Base-by-base conservation (phyloP, 2,888 invertebrate genomes). In the Idaea aversata region DNA sequence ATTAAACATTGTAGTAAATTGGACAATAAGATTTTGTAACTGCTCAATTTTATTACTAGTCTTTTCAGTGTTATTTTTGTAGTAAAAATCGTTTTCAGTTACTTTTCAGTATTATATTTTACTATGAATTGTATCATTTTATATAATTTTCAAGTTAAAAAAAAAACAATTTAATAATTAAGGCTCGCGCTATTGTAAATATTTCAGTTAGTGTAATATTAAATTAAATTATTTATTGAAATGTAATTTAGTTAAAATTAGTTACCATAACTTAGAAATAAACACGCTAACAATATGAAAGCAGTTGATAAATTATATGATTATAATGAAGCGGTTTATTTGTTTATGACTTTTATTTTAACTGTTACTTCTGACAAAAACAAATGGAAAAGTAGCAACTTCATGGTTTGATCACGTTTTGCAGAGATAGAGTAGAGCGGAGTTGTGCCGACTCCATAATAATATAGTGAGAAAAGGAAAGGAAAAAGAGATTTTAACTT, bases 161-260 rank as follows among this genome's bases (percentile, higher is more conserved):
- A 34, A 15, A 58, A 15, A 59, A 57, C 34, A 58, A 38, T 16
- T 38, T 59, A 35, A 64, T 59, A 66, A 63, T 69, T 71, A 72
- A 75, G 78, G 80, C 79, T 85, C 84, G 83, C 78, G 79, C 83
- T 85, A 76, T 87, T 89, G 88, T 89, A 88, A 82, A 88, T 89
- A 74, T 74, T 59, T 78, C 77, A 74, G 77, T 76, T 65, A 83
- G 81, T 81, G 76, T 85, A 81, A 85, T 84, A 85, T 84, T 82
- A 77, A 84, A 81, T 77, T 75, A 73, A 78, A 75, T 79, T 75
- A 74, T 75, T 80, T 77, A 78, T 84, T 81, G 77, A 79, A 75
- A 78, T 77, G 75, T 75, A 74, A 74, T 75, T 76, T 71, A 75
- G 73, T 70, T 75, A 71, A 70, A 72, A 65, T 74, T 71, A 77